Base-by-base conservation (phyloP, 1,140 invertebrate species). In the Anastatus disparis region DNA sequence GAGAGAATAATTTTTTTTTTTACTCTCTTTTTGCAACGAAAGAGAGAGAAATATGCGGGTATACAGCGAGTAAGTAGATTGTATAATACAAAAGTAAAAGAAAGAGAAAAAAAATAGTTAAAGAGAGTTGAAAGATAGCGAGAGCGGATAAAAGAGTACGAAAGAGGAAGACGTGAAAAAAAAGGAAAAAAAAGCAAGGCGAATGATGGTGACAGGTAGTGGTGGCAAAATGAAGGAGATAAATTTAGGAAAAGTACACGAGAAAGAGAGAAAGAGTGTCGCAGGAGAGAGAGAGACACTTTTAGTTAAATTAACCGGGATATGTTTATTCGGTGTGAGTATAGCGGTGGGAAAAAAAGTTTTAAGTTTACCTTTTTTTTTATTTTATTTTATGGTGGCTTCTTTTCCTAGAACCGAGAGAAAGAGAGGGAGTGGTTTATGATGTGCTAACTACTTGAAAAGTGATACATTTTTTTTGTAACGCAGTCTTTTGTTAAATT, bases 141-240 rank as follows among this genome's bases (percentile, higher is more conserved):
- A 6, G 27, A 8, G 24, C 20, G 40, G 24, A 26, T 0, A 20
- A 62, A 40, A 22, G 42, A 42, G 46, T 13, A n/a, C n/a, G n/a
- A n/a, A n/a, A n/a, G 55, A 42, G n/a, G 17, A 53, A 26, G 26
- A 17, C 7, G 44, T 44, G 27, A 48, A 17, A 12, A 59, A 52
- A 55, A 42, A 64, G 17, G 12, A 8, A 17, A 27, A 35, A 35
- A 35, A 24, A 17, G 58, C n/a, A 42, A 69, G 22, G 24, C 24
- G 24, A 71, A 26, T 24, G 31, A 70, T 42, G 53, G 20, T 31
- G 17, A 65, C 22, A 27, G 24, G n/a, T 9, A 10, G 3, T n/a
- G 7, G n/a, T n/a, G 27, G 27, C 65, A 40, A 69, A 71, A 62
- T 67, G 62, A 68, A 52, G 27, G 69, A 58, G 50, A 52, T 42